phyloP scores from a whole-genome alignment of 2,113 vertebrate genomes.

The Bungarus multicinctus region DNA sequence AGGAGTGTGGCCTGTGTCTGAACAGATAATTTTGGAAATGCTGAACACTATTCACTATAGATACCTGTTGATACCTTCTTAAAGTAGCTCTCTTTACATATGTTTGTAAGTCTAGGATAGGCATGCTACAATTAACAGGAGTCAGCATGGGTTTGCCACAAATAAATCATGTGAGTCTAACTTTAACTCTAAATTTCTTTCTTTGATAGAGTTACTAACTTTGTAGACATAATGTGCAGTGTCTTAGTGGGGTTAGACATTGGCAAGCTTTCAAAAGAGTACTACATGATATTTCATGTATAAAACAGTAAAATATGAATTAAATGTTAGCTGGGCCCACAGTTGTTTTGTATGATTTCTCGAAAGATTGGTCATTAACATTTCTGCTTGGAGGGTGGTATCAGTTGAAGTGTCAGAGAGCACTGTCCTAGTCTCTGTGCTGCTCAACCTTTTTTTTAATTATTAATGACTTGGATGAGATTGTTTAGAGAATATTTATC shows the following conservation, averaged over 20 bases:
- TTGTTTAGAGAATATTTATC: background rate
- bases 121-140: background rate
- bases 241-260: background rate
- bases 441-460: background rate
- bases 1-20: background rate
- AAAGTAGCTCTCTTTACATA: background rate
- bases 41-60: background rate
- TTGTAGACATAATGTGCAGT: background rate
- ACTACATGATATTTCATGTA: background rate
- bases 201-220: background rate
- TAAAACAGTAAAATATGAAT: background rate
- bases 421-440: background rate
- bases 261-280: background rate
- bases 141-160: background rate
- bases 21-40: background rate
- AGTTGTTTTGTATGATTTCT: background rate
- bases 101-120: background rate
- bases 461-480: background rate
- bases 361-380: background rate
- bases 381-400: background rate
- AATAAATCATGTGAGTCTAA: background rate
- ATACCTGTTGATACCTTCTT: background rate
- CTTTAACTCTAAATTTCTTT: background rate
- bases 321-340: background rate
- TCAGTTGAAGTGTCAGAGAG: background rate